Conservation (phyloP, 1,140 invertebrate genomes). For the Antheraea mylitta region DNA sequence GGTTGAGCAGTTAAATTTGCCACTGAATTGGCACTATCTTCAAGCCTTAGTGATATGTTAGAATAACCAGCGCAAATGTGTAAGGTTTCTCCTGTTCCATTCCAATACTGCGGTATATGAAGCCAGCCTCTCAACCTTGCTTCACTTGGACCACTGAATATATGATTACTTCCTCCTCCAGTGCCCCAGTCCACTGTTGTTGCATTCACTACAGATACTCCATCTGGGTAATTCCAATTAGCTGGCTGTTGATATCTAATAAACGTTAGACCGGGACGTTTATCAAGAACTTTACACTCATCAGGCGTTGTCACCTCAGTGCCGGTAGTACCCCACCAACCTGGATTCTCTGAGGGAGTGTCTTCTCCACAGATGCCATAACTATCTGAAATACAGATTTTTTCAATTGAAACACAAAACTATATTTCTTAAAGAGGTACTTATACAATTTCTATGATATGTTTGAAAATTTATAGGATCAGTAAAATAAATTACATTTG, state of each 20-base stretch:
- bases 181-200: constrained; percentile 89
- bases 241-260: constrained; percentile 92
- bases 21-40: constrained; percentile 38
- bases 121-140: constrained; percentile 89
- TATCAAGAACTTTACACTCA: constrained; percentile 89
- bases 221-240: constrained; percentile 92
- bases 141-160: constrained; percentile 84
- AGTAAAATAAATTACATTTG: no score
- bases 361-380: constrained; percentile 91
- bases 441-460: no score
- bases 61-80: constrained; percentile 85
- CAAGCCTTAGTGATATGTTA: constrained; percentile 55
- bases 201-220: constrained; percentile 89
- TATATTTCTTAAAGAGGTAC: no score
- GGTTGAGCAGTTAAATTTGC: constrained; percentile 85
- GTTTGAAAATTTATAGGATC: no score
- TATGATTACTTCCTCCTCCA: constrained; percentile 83
- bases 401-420: not conserved
- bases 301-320: constrained; percentile 88
- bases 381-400: constrained; percentile 79
- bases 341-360: constrained; percentile 86
- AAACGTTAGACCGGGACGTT: constrained; percentile 92
- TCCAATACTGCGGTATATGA: constrained; percentile 86
- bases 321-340: constrained; percentile 90
- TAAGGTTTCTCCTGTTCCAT: constrained; percentile 82